Percentiles rank a stretch among this genome's conserved stretches.
These are phyloP conservation scores for Apomyelois bistriatella DNA, from an alignment of 2,888 invertebrate genomes.

Conservation along the genomic window DNA sequence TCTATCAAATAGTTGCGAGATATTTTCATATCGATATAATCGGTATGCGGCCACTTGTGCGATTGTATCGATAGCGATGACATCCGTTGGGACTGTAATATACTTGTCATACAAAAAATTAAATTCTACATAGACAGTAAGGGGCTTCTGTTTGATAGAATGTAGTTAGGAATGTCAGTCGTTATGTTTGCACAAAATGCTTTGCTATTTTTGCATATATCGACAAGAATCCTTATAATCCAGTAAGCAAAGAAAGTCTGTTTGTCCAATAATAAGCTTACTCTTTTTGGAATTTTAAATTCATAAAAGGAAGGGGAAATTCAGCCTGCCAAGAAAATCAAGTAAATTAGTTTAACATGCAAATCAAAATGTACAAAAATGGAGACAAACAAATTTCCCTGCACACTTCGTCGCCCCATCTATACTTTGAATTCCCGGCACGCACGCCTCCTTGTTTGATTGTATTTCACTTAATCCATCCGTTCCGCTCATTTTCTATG, in stretches of 20 bases:
- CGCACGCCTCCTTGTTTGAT: constrained; percentile 65
- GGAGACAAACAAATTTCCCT: constrained; percentile 42
- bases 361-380: constrained; percentile 36
- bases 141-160: neutral
- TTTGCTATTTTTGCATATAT: neutral
- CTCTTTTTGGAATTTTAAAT: neutral
- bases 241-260: neutral
- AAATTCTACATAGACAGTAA: neutral
- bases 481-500: constrained; percentile 75
- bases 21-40: constrained; percentile 13
- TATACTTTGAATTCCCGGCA: constrained; percentile 53
- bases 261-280: neutral
- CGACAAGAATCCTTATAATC: neutral
- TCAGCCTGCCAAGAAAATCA: constrained; percentile 26
- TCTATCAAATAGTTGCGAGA: constrained; percentile 22
- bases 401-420: constrained; percentile 37
- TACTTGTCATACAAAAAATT: neutral
- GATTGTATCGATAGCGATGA: constrained; percentile 12
- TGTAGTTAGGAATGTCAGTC: neutral
- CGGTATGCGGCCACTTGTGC: constrained; percentile 10
- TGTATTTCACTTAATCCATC: constrained; percentile 73
- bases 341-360: constrained; percentile 28
- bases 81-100: neutral
- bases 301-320: constrained; percentile 20
- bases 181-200: neutral